Conservation (phyloP, 2,797 vertebrate genomes). For the Siniperca obscura region DNA sequence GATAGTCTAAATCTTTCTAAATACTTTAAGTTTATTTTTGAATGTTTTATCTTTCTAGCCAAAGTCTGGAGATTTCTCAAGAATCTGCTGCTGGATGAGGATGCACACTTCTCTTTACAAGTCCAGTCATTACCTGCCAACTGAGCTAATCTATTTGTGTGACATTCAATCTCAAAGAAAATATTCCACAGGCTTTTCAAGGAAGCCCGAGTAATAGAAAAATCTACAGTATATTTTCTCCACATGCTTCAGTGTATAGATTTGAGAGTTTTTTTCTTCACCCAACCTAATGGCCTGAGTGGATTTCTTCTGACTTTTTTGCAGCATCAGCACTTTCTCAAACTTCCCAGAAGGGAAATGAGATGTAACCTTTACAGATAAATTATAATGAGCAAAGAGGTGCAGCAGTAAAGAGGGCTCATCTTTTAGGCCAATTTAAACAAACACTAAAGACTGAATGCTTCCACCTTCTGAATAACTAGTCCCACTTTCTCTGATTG, state of each 20-base stretch:
- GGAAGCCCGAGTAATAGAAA: neutral
- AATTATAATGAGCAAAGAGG: constrained; percentile 50
- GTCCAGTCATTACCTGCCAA: neutral
- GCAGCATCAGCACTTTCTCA: constrained; percentile 51
- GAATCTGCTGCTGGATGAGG: constrained; percentile 18
- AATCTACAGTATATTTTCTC: constrained; percentile 7
- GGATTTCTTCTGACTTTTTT: constrained; percentile 32
- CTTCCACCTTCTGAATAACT: constrained; percentile 31
- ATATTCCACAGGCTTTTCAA: neutral
- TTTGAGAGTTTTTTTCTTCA: constrained; percentile 15
- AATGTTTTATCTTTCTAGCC: neutral
- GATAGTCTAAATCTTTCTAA: neutral
- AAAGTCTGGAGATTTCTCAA: constrained; percentile 16
- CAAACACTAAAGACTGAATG: constrained; percentile 40
- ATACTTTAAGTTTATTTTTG: neutral
- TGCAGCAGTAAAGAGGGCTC: constrained; percentile 23
- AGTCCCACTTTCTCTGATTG: constrained; percentile 13
- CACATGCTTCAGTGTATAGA: constrained; percentile 22
- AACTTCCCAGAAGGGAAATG: constrained; percentile 53
- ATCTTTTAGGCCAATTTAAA: constrained; percentile 51
- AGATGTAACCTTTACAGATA: constrained; percentile 68
- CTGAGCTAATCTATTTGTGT: constrained; percentile 15
- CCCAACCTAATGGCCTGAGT: constrained; percentile 23
- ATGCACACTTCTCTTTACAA: constrained; percentile 4
- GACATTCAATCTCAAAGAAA: constrained; percentile 24